Percentiles rank a stretch among this genome's conserved stretches.
These are phyloP conservation scores for Eupithecia pulchellata DNA, from an alignment of 2,888 invertebrate species.

Conservation along the genomic window DNA sequence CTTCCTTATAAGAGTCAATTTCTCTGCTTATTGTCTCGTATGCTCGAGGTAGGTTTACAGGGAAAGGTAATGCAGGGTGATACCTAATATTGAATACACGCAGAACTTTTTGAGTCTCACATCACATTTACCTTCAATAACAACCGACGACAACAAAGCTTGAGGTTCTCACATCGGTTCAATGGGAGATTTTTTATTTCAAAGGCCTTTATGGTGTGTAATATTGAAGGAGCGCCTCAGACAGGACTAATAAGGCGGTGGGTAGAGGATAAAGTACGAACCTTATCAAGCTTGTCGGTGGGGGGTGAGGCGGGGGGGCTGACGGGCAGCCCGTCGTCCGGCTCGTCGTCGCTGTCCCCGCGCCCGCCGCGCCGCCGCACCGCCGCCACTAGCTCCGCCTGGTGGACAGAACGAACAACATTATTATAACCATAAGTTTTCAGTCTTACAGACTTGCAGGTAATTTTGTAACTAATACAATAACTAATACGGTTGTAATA, in stretches of 20 bases:
- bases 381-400: conserved; percentile 92
- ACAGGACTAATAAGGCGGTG: neutral
- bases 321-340: conserved; percentile 90
- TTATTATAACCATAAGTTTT: neutral
- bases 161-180: too few relatives aligned
- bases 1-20: neutral
- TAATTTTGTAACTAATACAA: too few relatives aligned
- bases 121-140: too few relatives aligned
- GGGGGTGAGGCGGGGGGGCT: conserved; percentile 90
- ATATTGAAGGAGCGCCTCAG: neutral
- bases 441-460: too few relatives aligned
- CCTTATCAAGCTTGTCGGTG: conserved; percentile 81
- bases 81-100: neutral
- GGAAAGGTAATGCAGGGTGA: neutral
- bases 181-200: too few relatives aligned
- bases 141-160: too few relatives aligned
- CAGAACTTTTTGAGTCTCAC: too few relatives aligned
- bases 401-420: conserved; percentile 52
- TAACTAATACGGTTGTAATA: too few relatives aligned
- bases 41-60: neutral
- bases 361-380: conserved; percentile 88
- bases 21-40: neutral
- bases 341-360: conserved; percentile 89
- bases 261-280: conserved; percentile 43
- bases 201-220: too few relatives aligned